Conservation (phyloP, 92 coral and sea anemone genomes). For the Epizoanthus stellaris region DNA sequence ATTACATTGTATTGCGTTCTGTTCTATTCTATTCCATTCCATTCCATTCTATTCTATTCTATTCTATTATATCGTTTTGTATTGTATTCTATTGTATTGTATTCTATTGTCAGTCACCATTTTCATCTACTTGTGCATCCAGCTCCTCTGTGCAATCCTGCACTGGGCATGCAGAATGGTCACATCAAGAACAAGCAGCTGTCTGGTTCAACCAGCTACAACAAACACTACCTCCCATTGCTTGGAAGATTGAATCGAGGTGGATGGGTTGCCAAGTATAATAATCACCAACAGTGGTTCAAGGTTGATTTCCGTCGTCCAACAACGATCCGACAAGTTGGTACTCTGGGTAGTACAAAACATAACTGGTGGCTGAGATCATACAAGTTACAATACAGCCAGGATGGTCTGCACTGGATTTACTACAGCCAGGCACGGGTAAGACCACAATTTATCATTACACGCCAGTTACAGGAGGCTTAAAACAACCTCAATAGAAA, state of each 20-base stretch:
- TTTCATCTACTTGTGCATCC: neutral
- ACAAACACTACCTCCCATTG: conserved; percentile 23
- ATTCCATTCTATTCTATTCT: too few relatives aligned
- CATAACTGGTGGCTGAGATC: conserved; percentile 32
- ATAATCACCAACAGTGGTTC: conserved; percentile 27
- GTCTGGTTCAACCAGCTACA: conserved; percentile 25
- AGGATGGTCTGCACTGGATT: conserved; percentile 35
- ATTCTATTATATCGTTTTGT: too few relatives aligned
- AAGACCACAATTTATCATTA: neutral
- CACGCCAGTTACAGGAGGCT: too few relatives aligned
- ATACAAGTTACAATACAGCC: conserved; percentile 30
- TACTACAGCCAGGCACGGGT: conserved; percentile 31
- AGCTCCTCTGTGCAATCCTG: conserved; percentile 37
- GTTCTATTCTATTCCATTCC: too few relatives aligned
- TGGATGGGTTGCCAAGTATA: conserved; percentile 30
- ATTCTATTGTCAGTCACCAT: neutral
- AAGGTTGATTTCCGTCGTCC: conserved; percentile 42
- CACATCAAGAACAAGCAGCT: conserved; percentile 28
- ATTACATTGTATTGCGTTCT: too few relatives aligned
- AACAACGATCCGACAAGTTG: conserved; percentile 40
- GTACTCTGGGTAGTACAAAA: conserved; percentile 9
- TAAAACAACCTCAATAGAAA: too few relatives aligned
- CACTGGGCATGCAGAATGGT: conserved; percentile 35
- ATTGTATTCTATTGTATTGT: neutral
- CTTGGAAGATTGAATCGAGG: conserved; percentile 18